Conservation (phyloP, 2,113 vertebrate species). For the Mugil cephalus region DNA sequence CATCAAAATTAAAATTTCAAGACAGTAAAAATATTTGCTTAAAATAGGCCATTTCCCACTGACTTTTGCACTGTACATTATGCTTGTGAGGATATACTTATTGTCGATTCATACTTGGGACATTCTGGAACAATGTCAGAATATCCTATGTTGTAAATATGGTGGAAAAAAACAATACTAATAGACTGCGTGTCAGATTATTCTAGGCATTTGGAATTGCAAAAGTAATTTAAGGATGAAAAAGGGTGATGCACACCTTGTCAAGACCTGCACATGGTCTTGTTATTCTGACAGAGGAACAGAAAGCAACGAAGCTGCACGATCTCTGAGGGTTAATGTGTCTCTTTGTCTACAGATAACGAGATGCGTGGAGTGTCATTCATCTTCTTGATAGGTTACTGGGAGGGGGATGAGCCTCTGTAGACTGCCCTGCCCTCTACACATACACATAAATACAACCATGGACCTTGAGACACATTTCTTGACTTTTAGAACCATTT, state of each 20-base stretch:
- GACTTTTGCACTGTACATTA: no score
- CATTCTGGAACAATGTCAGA: no score
- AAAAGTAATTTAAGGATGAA: background rate
- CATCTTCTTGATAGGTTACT: conserved; percentile 19
- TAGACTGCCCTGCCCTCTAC: background rate
- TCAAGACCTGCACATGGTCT: background rate
- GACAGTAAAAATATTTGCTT: no score
- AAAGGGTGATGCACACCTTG: background rate
- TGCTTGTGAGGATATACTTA: no score
- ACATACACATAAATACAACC: background rate
- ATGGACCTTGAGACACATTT: background rate
- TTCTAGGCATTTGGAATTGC: no score
- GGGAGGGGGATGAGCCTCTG: background rate
- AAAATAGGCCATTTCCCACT: no score
- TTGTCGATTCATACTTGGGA: no score
- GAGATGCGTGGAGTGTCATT: conserved; percentile 5
- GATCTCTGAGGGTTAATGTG: conserved; percentile 10
- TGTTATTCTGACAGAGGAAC: conserved; percentile 27
- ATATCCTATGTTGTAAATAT: no score
- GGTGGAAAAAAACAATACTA: no score
- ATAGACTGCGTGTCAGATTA: no score
- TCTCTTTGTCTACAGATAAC: conserved; percentile 41
- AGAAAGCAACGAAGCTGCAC: background rate
- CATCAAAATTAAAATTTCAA: no score
- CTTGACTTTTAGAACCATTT: no score